phyloP scores from a whole-genome alignment of 2,888 invertebrate species.

The Stomorhina lunata region DNA sequence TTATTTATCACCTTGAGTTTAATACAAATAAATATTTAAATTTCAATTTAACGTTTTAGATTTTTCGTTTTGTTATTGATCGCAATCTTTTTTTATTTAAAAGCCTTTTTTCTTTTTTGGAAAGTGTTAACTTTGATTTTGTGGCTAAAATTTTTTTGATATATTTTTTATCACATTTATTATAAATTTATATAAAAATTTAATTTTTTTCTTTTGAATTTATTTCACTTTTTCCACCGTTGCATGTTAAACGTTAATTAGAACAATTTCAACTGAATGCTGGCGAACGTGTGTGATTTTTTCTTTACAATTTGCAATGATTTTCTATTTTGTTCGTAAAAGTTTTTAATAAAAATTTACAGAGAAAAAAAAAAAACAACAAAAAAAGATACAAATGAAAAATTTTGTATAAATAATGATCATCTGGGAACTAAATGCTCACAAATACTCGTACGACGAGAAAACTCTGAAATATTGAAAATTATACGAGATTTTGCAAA shows the following conservation, averaged over 20 bases:
- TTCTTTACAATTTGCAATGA: constrained; percentile 45
- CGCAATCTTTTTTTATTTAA: constrained; percentile 1
- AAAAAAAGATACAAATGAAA: constrained; percentile 29
- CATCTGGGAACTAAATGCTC: constrained; percentile 60
- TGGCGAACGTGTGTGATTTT: constrained; percentile 52
- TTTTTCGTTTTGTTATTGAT: background rate
- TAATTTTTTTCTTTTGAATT: constrained; percentile 24
- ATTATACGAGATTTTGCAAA: background rate
- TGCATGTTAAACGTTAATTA: constrained; percentile 67
- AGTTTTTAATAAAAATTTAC: constrained; percentile 18
- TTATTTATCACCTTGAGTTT: constrained; percentile 45
- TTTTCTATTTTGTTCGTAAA: constrained; percentile 51
- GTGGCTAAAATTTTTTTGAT: background rate
- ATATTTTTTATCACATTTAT: constrained; percentile 38
- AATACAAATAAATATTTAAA: background rate
- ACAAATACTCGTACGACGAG: constrained; percentile 30
- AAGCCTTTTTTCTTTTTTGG: constrained; percentile 23
- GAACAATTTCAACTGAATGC: constrained; percentile 68
- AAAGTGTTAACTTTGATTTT: constrained; percentile 30
- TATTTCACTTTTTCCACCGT: constrained; percentile 35
- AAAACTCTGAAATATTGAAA: background rate
- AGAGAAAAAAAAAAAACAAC: constrained; percentile 8
- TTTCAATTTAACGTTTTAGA: background rate
- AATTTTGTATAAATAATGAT: constrained; percentile 37
- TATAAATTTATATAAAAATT: constrained; percentile 40